These are phyloP conservation scores for Allacma fusca DNA, from an alignment of 2,888 invertebrate genomes.

Conservation along the genomic window DNA sequence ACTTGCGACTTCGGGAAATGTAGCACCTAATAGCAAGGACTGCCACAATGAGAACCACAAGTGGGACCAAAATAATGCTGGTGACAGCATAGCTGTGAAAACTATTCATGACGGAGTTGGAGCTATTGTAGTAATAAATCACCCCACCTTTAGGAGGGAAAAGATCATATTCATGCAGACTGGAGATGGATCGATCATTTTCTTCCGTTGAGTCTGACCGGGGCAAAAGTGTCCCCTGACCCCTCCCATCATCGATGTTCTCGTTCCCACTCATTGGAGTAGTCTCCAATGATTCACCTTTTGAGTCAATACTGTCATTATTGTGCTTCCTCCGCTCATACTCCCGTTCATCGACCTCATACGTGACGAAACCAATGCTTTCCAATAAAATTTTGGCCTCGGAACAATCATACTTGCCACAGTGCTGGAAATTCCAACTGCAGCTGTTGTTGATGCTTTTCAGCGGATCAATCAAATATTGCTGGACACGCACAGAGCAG, in stretches of 20 bases:
- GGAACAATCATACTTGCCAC: constrained; percentile 55
- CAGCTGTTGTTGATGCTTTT: constrained; percentile 37
- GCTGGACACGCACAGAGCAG: constrained; percentile 55
- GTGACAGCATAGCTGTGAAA: constrained; percentile 28
- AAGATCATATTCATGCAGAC: constrained; percentile 25
- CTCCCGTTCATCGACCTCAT: constrained; percentile 34
- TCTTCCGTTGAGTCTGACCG: background rate
- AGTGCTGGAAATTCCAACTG: constrained; percentile 49
- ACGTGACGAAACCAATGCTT: constrained; percentile 48
- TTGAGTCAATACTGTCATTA: background rate
- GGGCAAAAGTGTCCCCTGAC: background rate
- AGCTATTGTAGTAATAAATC: constrained; percentile 24
- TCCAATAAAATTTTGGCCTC: constrained; percentile 49
- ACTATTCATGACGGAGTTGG: constrained; percentile 5
- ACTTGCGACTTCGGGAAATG: constrained; percentile 22
- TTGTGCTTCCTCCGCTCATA: background rate
- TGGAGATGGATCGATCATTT: background rate
- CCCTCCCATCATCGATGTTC: background rate
- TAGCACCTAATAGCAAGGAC: constrained; percentile 36
- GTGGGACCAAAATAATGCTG: constrained; percentile 31
- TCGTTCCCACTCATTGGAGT: background rate
- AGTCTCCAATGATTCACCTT: no score
- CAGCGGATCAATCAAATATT: constrained; percentile 54
- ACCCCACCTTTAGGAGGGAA: no score
- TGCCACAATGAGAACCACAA: constrained; percentile 32